A percentile compares a stretch with the other conserved stretches of the same genome.
Evolutionary conservation across 1,140 invertebrate genomes (phyloP).

Genomic region (Trachymyrmex cornetzi): DNA sequence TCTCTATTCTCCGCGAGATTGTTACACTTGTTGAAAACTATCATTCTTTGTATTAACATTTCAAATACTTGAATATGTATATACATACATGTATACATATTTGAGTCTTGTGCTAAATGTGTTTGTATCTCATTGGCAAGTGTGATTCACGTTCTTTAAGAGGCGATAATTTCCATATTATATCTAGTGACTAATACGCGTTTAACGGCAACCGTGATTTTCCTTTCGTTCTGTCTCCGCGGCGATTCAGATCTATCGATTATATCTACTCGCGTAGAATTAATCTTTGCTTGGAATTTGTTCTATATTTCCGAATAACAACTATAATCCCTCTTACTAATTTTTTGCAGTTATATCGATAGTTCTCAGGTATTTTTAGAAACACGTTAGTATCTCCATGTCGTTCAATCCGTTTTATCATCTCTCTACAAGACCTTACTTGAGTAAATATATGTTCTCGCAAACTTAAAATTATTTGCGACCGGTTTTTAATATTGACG

Average conservation of each 20-base stretch:
- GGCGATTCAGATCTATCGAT: conserved; percentile 58
- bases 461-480: conserved; percentile 6
- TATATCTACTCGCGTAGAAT: conserved; percentile 19
- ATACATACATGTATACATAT: not conserved
- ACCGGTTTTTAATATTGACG: not conserved
- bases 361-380: conserved; percentile 67
- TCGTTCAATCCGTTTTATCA: not conserved
- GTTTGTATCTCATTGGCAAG: not conserved
- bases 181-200: conserved; percentile 79
- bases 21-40: not conserved
- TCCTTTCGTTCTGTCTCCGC: conserved; percentile 66
- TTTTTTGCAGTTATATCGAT: conserved; percentile 71
- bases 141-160: conserved; percentile 76
- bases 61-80: not conserved
- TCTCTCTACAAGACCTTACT: not conserved
- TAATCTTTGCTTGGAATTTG: conserved; percentile 66
- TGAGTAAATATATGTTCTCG: not conserved
- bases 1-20: not conserved
- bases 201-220: conserved; percentile 72
- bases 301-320: conserved; percentile 73
- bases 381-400: not conserved
- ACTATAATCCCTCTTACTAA: conserved; percentile 61
- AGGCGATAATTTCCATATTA: conserved; percentile 81
- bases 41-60: conserved; percentile 7
- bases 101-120: not conserved